Base-by-base conservation (phyloP, 2,113 vertebrate species). In the Pollachius pollachius region DNA sequence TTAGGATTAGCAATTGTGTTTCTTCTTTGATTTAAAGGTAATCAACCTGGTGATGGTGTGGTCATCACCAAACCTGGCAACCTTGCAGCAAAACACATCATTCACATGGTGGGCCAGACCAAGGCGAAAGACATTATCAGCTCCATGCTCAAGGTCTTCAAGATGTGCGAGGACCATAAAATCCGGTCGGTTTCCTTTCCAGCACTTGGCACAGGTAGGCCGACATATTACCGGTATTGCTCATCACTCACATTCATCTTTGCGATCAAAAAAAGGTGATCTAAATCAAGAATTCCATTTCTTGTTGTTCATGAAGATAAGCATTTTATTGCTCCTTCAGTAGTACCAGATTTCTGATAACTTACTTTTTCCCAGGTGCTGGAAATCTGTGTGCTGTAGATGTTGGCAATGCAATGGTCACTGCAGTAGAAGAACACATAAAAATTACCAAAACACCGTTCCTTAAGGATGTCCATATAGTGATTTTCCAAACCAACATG, bases 191-290 rank as follows among this genome's bases (percentile, higher is more conserved):
- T 89, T n/a, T 77, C 87, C 12, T 86, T 89, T 18, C 87, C 85
- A 34, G 82, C 85, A 67, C 69, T 89, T 16, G 85, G 87, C 61
- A 87, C 87, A 69, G 87, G 87, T 86, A 83, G 37, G 73, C n/a
- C 7, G 5, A 48, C 41, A 52, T 56, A 18, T 27, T 58, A 15
- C 58, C 9, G 52, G 41, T 60, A 21, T 8, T 11, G 25, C 34
- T 25, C 41, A 60, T 52, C 18, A 19, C 37, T 23, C 30, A 5
- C 8, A 48, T 12, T 48, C 8, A 48, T 48, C 12, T 48, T 9
- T 48, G 2, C 1, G 12, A 13, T 48, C n/a, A 9, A 48, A 13
- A 12, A 48, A 48, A 9, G 41, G 9, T 48, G 5, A 13, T 48
- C 8, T 48, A 48, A 48, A 48, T 48, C 9, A 9, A 48, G 8